A percentile compares a stretch with the other conserved stretches of the same genome.
phyloP scores from a whole-genome alignment of 2,113 vertebrate species.

The Cheirogaleus medius region DNA sequence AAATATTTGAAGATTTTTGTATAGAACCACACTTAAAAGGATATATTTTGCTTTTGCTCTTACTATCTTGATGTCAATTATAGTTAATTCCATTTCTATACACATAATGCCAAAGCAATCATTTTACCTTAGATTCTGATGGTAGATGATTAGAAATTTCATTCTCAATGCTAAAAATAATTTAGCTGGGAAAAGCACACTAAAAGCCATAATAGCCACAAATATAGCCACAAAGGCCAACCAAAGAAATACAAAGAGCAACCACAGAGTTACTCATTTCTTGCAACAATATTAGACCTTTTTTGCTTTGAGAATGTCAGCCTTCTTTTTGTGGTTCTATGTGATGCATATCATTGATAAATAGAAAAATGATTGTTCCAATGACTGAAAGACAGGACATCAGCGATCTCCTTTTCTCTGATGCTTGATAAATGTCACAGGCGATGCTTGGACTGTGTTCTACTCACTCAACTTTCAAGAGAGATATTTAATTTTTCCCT shows the following conservation, averaged over 20 bases:
- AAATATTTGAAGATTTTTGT: neutral
- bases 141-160: neutral
- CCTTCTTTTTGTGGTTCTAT: neutral
- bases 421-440: conserved; percentile 1
- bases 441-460: neutral
- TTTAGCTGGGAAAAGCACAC: neutral
- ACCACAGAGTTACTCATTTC: neutral
- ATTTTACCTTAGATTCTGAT: neutral
- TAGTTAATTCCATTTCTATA: neutral
- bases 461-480: conserved; percentile 21
- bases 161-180: conserved; percentile 44
- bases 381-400: neutral
- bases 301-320: neutral
- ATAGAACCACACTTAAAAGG: neutral
- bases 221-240: neutral
- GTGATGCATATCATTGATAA: conserved; percentile 2
- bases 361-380: neutral
- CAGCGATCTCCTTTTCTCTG: neutral
- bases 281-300: neutral
- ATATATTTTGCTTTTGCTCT: conserved; percentile 15
- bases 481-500: conserved; percentile 9
- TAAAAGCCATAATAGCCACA: neutral
- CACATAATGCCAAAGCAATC: neutral
- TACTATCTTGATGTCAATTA: neutral
- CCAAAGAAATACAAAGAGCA: neutral